Percentiles rank a stretch among this genome's conserved stretches.
These are phyloP conservation scores for Periplaneta americana DNA, from an alignment of 1,140 invertebrate genomes.

Conservation along the genomic window DNA sequence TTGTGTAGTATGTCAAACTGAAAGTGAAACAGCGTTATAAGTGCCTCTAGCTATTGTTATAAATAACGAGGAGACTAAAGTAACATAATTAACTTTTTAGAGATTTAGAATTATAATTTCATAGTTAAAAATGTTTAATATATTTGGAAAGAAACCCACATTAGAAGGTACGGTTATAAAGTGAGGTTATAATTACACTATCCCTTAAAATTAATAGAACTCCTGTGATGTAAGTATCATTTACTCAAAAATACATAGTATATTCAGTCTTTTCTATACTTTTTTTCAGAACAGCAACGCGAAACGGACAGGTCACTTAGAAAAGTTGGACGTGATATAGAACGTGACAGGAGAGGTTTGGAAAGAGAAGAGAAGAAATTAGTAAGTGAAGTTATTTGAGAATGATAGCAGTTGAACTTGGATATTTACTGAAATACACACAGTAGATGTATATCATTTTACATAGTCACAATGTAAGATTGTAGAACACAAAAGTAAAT, in stretches of 20 bases:
- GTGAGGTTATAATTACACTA: not conserved
- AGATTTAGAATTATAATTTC: not conserved
- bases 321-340: conserved; percentile 77
- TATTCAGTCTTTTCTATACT: not conserved
- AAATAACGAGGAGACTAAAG: not conserved
- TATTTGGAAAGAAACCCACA: conserved; percentile 37
- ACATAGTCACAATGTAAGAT: too few species aligned
- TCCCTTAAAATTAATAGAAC: not conserved
- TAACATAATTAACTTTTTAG: not conserved
- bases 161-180: conserved; percentile 29
- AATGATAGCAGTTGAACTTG: not conserved
- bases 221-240: not conserved
- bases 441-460: too few species aligned
- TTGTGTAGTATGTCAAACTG: not conserved
- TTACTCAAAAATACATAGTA: not conserved
- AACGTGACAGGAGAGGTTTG: conserved; percentile 69
- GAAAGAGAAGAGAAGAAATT: conserved; percentile 88
- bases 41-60: not conserved
- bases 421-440: too few species aligned
- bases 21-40: not conserved
- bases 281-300: conserved; percentile 68
- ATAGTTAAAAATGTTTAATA: conserved; percentile 17
- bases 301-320: conserved; percentile 73
- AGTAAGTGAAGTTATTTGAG: conserved; percentile 37
- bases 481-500: too few species aligned